Conservation (phyloP, 2,113 vertebrate species). For the Mustela nigripes region DNA sequence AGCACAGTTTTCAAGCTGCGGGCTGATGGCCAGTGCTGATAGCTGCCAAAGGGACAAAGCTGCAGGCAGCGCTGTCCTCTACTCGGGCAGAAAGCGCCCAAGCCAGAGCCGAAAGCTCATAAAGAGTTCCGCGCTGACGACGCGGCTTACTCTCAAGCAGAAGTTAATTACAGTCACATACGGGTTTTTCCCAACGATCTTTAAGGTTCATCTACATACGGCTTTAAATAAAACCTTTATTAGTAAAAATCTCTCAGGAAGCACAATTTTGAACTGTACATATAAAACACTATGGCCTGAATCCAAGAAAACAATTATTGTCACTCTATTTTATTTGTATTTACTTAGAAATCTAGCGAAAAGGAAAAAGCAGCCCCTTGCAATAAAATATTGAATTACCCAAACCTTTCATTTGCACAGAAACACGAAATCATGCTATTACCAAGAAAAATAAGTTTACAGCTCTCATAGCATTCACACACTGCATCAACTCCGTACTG, state of each 20-base stretch:
- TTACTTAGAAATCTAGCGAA: conserved; percentile 15
- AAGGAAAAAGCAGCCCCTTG: neutral
- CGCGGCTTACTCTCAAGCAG: neutral
- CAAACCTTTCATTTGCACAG: neutral
- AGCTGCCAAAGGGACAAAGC: neutral
- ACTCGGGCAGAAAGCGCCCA: no score
- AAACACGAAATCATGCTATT: neutral
- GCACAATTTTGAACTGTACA: conserved; percentile 21
- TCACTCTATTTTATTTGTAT: neutral
- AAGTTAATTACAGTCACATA: neutral
- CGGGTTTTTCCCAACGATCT: neutral
- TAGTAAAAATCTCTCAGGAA: conserved; percentile 31
- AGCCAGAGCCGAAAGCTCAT: rapidly evolving
- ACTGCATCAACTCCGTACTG: neutral
- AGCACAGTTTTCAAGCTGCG: neutral
- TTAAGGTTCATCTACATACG: neutral
- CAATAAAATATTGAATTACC: conserved; percentile 35
- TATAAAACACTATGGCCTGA: neutral
- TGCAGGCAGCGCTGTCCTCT: neutral
- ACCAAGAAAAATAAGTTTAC: neutral
- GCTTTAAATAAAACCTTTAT: neutral
- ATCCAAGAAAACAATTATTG: conserved; percentile 4
- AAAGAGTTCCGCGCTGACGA: neutral
- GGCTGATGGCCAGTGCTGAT: neutral
- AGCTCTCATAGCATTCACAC: neutral